Percentiles rank a stretch among this genome's conserved stretches.
Conservation (phyloP, 2,113 vertebrate species). For the Lampris incognitus region DNA sequence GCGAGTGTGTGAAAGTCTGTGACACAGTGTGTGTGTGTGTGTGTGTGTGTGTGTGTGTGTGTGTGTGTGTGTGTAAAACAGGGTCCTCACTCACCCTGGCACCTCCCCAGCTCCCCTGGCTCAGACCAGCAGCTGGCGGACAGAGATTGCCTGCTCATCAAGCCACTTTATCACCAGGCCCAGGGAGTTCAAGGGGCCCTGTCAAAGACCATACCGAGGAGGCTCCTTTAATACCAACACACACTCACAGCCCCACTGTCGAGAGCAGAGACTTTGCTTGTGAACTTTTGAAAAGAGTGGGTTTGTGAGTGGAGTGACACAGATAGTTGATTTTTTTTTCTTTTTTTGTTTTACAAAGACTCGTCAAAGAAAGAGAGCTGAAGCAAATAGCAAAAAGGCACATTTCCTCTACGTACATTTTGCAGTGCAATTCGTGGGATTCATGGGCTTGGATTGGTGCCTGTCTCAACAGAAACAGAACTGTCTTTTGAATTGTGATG, state of each 20-base stretch:
- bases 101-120: slow-evolving; percentile 57
- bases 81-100: slow-evolving; percentile 68
- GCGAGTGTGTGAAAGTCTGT: not conserved
- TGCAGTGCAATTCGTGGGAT: slow-evolving; percentile 43
- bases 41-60: not conserved
- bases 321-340: slow-evolving; percentile 22
- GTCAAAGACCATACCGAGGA: slow-evolving; percentile 74
- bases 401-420: slow-evolving; percentile 26
- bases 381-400: slow-evolving; percentile 53
- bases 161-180: slow-evolving; percentile 78
- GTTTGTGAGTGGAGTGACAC: slow-evolving; percentile 39
- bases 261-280: slow-evolving; percentile 61
- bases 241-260: slow-evolving; percentile 40
- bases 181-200: slow-evolving; percentile 75
- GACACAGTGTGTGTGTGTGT: not conserved
- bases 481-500: slow-evolving; percentile 57
- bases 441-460: slow-evolving; percentile 49
- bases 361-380: slow-evolving; percentile 62
- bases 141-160: slow-evolving; percentile 81
- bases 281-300: slow-evolving; percentile 46
- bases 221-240: slow-evolving; percentile 53
- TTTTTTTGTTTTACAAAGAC: slow-evolving; percentile 47
- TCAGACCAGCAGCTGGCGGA: slow-evolving; percentile 70
- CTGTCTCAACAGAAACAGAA: slow-evolving; percentile 34
- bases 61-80: slow-evolving; percentile 1